These are phyloP conservation scores for Anthoscopus minutus DNA, from an alignment of 2,113 vertebrate species.

Conservation along the genomic window DNA sequence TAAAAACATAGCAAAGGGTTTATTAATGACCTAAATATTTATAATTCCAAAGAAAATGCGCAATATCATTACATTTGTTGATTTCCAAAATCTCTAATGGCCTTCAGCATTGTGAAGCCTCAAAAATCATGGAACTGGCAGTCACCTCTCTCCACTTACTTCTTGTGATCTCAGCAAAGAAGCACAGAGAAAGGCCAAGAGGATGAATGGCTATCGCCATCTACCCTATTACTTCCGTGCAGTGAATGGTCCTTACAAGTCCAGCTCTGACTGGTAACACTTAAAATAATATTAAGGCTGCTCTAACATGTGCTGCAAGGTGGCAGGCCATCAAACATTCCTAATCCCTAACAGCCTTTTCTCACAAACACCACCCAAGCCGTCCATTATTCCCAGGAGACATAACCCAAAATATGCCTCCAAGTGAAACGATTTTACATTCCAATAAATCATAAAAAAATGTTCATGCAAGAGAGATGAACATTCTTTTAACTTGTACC, in stretches of 20 bases:
- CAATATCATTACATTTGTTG: not conserved
- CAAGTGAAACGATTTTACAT: not conserved
- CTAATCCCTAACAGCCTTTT: not conserved
- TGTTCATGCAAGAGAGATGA: not conserved
- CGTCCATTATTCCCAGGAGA: not conserved
- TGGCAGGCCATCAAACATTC: not conserved
- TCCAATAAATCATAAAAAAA: not conserved
- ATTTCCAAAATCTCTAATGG: not conserved
- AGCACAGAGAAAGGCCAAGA: not conserved
- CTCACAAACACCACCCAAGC: not conserved
- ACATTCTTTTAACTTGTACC: not conserved
- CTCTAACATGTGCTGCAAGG: not conserved
- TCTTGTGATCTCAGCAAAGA: not conserved
- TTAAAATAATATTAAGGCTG: not conserved
- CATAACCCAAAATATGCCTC: not conserved
- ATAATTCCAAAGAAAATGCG: not conserved
- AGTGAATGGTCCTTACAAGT: not conserved
- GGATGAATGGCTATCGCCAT: not conserved
- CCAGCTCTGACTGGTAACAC: not conserved
- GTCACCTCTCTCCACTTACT: not conserved
- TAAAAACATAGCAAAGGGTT: not conserved
- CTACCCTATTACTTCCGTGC: not conserved
- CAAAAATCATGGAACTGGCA: not conserved
- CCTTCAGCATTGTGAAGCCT: not conserved
- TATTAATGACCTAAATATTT: not conserved